These are phyloP conservation scores for Crocodylus rhombifer DNA, from an alignment of 2,797 vertebrate species.

Conservation along the genomic window DNA sequence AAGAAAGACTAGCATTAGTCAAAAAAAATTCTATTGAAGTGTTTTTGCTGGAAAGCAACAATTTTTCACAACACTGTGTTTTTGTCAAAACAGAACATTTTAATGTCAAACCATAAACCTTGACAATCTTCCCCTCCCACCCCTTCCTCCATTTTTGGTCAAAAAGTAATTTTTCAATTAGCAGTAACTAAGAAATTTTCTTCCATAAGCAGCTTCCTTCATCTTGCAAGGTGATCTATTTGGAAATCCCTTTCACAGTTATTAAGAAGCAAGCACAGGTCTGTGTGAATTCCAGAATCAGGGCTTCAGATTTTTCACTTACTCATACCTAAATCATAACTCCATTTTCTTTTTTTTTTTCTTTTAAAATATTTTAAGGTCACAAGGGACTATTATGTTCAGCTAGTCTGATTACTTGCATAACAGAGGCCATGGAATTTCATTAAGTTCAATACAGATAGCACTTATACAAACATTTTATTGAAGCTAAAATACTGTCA, in stretches of 20 bases:
- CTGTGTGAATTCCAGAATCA: neutral
- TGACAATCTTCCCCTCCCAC: neutral
- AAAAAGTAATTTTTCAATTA: too few relatives aligned
- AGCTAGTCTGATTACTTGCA: neutral
- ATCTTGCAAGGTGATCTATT: neutral
- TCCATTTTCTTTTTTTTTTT: neutral
- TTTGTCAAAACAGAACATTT: neutral
- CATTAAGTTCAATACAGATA: too few relatives aligned
- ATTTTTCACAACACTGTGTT: neutral
- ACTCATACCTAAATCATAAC: neutral
- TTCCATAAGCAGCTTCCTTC: neutral
- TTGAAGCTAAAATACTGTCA: neutral
- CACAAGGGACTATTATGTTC: neutral
- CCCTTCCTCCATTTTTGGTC: too few relatives aligned
- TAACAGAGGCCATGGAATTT: neutral
- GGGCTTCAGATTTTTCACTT: neutral
- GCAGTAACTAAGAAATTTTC: neutral
- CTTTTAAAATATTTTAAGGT: neutral
- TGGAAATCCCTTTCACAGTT: conserved; percentile 23
- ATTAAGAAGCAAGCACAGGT: neutral
- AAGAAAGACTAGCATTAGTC: neutral
- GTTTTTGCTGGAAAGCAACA: neutral
- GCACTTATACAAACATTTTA: neutral
- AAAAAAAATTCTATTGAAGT: neutral
- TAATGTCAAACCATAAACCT: neutral